Base-by-base conservation (phyloP, 2,888 invertebrate genomes). In the Eupithecia centaureata region DNA sequence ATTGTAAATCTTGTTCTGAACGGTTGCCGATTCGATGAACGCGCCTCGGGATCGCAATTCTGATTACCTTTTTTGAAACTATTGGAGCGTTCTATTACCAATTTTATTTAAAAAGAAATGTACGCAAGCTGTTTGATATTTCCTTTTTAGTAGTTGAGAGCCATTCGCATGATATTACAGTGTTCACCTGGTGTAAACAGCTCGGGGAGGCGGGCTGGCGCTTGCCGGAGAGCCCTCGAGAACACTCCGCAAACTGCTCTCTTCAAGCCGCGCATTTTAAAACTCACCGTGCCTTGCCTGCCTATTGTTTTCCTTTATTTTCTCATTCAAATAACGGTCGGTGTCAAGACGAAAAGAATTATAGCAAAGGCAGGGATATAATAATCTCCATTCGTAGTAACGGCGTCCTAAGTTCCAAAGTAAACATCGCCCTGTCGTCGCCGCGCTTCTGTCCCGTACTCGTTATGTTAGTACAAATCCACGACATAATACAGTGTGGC, bases 21-120 rank as follows among this genome's bases (percentile, higher is more conserved):
- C 87, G 83, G 87, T 83, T 91, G 89, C 90, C 89, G 89, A 89
- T 84, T 84, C 87, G 87, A 88, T 88, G 87, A 90, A 86, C 80
- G 81, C 77, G 77, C 80, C 80, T 82, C 82, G 76, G 47, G 59
- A 27, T 63, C 59, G 66, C 81, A 81, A 83, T 85, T 83, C 79
- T 80, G 86, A 87, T 86, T 84, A 82, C 77, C 76, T 82, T 80
- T 83, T 89, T 82, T 71, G 77, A 75, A 74, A 71, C 74, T 76
- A 76, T 77, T 74, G 73, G 67, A 77, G 79, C 75, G 76, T 82
- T 82, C 79, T 80, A 80, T 80, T 77, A 76, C 76, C 61, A 72
- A 75, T 80, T 75, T 76, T 65, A 75, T 78, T 57, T 78, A 65
- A 57, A 61, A 72, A 66, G 58, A 64, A 64, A 68, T 60, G 68